Evolutionary conservation across 2,888 invertebrate genomes (phyloP).

Genomic region (Lasioglossum malachurum): DNA sequence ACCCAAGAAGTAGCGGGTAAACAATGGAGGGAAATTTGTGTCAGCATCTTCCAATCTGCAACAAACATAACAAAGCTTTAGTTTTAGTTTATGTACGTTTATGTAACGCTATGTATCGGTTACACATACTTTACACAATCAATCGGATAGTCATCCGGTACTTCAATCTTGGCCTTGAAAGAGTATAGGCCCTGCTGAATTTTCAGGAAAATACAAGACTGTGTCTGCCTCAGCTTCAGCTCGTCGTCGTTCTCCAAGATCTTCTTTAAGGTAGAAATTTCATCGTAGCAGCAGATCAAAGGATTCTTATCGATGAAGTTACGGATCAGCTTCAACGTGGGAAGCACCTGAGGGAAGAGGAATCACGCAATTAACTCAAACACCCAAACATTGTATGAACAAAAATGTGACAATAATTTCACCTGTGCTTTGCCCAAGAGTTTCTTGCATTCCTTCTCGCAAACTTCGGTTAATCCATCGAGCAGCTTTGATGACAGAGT

Average conservation of each 20-base stretch:
- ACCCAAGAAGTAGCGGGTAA: slow-evolving; percentile 87
- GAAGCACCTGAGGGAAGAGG: slow-evolving; percentile 85
- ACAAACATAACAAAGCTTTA: not conserved
- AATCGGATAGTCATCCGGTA: slow-evolving; percentile 89
- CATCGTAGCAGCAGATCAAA: slow-evolving; percentile 90
- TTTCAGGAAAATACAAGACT: slow-evolving; percentile 87
- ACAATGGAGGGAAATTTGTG: slow-evolving; percentile 88
- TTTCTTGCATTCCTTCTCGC: slow-evolving; percentile 88
- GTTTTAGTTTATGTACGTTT: not conserved
- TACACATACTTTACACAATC: slow-evolving; percentile 85
- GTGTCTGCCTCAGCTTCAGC: slow-evolving; percentile 89
- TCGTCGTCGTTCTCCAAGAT: slow-evolving; percentile 86
- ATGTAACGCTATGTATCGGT: slow-evolving; percentile 36
- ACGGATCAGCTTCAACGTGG: slow-evolving; percentile 87
- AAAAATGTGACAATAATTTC: slow-evolving; percentile 9
- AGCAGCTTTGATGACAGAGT: slow-evolving; percentile 88
- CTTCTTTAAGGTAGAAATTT: slow-evolving; percentile 88
- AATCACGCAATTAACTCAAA: not conserved
- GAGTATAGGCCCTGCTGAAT: slow-evolving; percentile 87
- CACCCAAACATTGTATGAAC: not conserved
- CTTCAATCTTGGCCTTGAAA: slow-evolving; percentile 86
- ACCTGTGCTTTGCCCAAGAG: slow-evolving; percentile 87
- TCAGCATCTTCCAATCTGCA: slow-evolving; percentile 87
- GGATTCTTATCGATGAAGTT: slow-evolving; percentile 90
- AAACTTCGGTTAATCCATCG: slow-evolving; percentile 87